Evolutionary conservation across 2,888 invertebrate species (phyloP).

Genomic region (Pherbina coryleti): DNA sequence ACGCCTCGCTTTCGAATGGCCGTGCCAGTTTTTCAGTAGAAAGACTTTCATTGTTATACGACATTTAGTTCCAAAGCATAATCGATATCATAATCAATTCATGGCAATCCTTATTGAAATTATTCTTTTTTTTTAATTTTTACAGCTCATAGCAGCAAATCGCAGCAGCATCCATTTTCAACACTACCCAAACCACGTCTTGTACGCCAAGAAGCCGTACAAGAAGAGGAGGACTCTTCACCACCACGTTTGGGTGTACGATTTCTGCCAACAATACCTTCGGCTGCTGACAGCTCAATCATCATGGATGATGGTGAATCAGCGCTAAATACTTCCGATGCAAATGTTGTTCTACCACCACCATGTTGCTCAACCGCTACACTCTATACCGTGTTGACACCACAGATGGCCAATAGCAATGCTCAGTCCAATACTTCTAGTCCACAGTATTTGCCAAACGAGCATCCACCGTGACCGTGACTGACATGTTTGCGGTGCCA

Average conservation of each 20-base stretch:
- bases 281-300: slow-evolving; percentile 80
- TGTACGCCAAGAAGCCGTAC: slow-evolving; percentile 84
- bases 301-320: slow-evolving; percentile 76
- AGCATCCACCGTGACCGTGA: slow-evolving; percentile 62
- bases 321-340: slow-evolving; percentile 44
- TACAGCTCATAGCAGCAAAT: slow-evolving; percentile 65
- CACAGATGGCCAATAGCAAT: slow-evolving; percentile 35
- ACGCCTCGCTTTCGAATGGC: too few species aligned
- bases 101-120: neutral
- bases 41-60: too few species aligned
- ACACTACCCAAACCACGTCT: slow-evolving; percentile 77
- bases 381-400: slow-evolving; percentile 50
- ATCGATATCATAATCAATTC: too few species aligned
- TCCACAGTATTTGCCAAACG: slow-evolving; percentile 58
- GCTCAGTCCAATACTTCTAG: slow-evolving; percentile 56
- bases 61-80: too few species aligned
- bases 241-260: slow-evolving; percentile 72
- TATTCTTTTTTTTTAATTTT: neutral
- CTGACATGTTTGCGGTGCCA: slow-evolving; percentile 24
- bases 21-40: too few species aligned
- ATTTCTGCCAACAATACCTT: slow-evolving; percentile 80
- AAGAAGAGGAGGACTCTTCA: slow-evolving; percentile 77
- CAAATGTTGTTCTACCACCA: slow-evolving; percentile 54
- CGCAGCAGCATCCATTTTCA: slow-evolving; percentile 47
- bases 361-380: slow-evolving; percentile 52